Evolutionary conservation across 2,888 invertebrate species (phyloP).

Genomic region (Ochropleura leucogaster): DNA sequence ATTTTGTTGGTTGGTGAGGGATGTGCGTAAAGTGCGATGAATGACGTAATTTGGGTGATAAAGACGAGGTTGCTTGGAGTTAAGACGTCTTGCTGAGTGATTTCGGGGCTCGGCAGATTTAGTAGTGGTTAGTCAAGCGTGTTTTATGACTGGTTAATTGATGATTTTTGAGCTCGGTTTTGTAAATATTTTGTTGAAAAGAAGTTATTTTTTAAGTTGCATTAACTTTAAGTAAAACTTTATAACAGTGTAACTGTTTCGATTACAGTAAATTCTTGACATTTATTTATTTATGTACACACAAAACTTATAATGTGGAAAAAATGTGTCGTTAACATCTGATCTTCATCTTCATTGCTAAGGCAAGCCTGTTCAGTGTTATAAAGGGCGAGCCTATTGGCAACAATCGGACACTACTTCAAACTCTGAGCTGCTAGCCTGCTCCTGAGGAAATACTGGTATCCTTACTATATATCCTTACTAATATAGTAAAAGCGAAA

Average conservation of each 20-base stretch:
- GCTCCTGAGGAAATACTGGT: background rate
- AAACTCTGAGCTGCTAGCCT: background rate
- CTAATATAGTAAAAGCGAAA: too few species aligned
- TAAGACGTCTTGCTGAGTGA: constrained; percentile 85
- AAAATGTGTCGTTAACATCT: too few species aligned
- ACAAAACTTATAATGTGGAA: too few species aligned
- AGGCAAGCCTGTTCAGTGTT: background rate
- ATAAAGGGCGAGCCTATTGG: background rate
- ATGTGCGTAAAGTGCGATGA: constrained; percentile 83
- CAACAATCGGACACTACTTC: background rate
- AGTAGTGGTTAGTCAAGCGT: constrained; percentile 69
- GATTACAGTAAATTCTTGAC: too few species aligned
- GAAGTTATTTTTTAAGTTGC: background rate
- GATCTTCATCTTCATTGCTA: background rate
- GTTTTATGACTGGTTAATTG: constrained; percentile 69
- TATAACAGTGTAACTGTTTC: background rate
- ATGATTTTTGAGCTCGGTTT: constrained; percentile 51
- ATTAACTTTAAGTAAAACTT: background rate
- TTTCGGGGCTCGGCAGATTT: constrained; percentile 78
- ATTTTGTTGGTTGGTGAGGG: constrained; percentile 57
- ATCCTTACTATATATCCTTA: too few species aligned
- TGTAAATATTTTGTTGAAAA: background rate
- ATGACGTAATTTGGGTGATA: constrained; percentile 88
- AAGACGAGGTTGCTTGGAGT: constrained; percentile 82
- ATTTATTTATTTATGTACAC: too few species aligned